phyloP scores from a whole-genome alignment of 2,113 vertebrate genomes.

The Sclerurus mexicanus region DNA sequence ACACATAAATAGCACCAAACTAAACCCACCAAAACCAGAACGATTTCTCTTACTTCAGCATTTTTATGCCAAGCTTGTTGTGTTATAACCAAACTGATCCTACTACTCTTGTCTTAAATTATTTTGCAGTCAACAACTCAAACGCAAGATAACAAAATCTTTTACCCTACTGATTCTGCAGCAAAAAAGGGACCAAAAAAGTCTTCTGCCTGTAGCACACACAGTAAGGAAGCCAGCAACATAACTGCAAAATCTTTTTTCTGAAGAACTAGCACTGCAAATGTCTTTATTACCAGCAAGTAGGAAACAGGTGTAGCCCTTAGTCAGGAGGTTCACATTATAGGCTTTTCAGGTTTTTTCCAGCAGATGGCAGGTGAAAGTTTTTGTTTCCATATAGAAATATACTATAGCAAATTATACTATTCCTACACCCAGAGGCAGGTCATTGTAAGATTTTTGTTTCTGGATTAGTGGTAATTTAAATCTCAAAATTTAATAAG shows the following conservation, averaged over 20 bases:
- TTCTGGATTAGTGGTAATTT: background rate
- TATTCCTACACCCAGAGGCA: background rate
- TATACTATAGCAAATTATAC: background rate
- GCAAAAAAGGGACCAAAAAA: background rate
- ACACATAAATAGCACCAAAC: background rate
- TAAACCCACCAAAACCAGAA: background rate
- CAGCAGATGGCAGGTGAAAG: slow-evolving; percentile 61
- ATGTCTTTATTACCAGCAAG: background rate
- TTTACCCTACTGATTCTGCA: background rate
- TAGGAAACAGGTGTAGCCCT: background rate
- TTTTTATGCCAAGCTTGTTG: background rate
- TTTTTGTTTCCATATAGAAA: background rate
- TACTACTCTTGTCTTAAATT: background rate
- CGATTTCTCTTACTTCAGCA: background rate
- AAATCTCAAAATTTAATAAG: background rate
- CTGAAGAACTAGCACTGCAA: background rate
- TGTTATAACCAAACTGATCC: background rate
- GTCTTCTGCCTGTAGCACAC: background rate
- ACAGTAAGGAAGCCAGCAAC: background rate
- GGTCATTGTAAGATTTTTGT: background rate
- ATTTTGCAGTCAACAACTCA: background rate
- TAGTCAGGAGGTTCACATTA: background rate
- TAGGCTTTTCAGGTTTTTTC: background rate
- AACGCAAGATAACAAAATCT: background rate
- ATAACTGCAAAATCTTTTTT: background rate